Conservation (phyloP, 2,888 invertebrate genomes). For the Embidobia sp. region DNA sequence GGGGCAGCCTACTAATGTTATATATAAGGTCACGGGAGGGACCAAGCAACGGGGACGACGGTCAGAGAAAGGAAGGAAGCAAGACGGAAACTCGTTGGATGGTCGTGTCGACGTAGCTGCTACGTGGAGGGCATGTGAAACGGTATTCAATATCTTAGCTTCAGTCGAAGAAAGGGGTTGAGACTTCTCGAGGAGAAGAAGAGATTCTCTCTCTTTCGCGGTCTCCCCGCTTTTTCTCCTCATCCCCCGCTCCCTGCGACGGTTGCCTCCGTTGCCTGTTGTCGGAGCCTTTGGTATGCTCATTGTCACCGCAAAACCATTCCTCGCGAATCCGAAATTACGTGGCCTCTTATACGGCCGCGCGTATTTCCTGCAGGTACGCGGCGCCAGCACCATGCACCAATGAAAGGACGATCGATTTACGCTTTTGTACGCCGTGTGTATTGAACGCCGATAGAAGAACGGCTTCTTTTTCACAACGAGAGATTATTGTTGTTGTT, state of each 20-base stretch:
- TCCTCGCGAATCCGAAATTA: constrained; percentile 73
- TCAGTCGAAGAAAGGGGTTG: constrained; percentile 57
- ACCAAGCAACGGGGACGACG: constrained; percentile 34
- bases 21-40: constrained; percentile 70
- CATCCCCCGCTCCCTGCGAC: too few relatives aligned
- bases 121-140: constrained; percentile 79
- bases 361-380: constrained; percentile 62
- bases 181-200: constrained; percentile 20
- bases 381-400: constrained; percentile 30
- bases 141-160: constrained; percentile 78
- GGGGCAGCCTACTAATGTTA: constrained; percentile 17
- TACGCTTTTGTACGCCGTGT: constrained; percentile 60
- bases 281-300: constrained; percentile 71
- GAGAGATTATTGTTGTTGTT: constrained; percentile 36
- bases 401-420: constrained; percentile 65
- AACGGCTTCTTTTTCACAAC: constrained; percentile 51
- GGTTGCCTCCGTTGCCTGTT: constrained; percentile 1
- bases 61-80: constrained; percentile 49
- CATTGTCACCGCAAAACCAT: constrained; percentile 77
- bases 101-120: constrained; percentile 66
- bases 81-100: constrained; percentile 52
- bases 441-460: constrained; percentile 36
- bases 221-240: constrained; percentile 16
- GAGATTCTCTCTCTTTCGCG: constrained; percentile 38
- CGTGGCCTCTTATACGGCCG: constrained; percentile 67